Base-by-base conservation (phyloP, 2,888 invertebrate genomes). In the Mesorhabditis spiculigera region DNA sequence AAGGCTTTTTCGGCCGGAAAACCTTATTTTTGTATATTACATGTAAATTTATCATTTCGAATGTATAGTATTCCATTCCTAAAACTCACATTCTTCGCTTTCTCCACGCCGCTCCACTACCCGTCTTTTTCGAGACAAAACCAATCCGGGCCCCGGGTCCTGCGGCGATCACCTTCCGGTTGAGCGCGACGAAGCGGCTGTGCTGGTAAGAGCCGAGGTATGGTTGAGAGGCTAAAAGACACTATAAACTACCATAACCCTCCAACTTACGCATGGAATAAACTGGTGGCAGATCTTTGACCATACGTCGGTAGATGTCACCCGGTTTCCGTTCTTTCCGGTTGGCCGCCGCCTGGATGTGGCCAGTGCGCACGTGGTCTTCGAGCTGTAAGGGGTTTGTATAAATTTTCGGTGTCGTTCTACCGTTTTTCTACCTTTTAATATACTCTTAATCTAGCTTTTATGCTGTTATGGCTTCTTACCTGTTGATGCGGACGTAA, bases 111-210 rank as follows among this genome's bases (percentile, higher is more conserved):
- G 58, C 8, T 50, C 58, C 58, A 50, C n/a, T 10, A 50, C 10
- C 58, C 8, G 10, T 50, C n/a, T 50, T 50, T n/a, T 50, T 50
- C n/a, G 58, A 50, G 10, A 13, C n/a, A n/a, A 50, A 50, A 10
- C n/a, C 58, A 13, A 50, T 10, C 58, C 8, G 8, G 58, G n/a
- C 58, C n/a, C 58, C 58, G 8, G 58, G n/a, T 50, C 58, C 8
- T 13, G 58, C 58, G 58, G 8, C 58, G 58, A 50, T 10, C 58
- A n/a, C 58, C 58, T 13, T 13, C 58, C 10, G n/a, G 58, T 50
- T 50, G 58, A 50, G 58, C 58, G 58, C n/a, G 58, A 50, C n/a
- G 58, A 50, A 50, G n/a, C 58, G 58, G n/a, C n/a, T 28, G 28
- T 28, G 28, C 28, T 28, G 28, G 28, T 28, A 28, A 28, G 28